Conservation (phyloP, 35 echinoderm and acorn worm genomes). For the Nesometra sesokonis region DNA sequence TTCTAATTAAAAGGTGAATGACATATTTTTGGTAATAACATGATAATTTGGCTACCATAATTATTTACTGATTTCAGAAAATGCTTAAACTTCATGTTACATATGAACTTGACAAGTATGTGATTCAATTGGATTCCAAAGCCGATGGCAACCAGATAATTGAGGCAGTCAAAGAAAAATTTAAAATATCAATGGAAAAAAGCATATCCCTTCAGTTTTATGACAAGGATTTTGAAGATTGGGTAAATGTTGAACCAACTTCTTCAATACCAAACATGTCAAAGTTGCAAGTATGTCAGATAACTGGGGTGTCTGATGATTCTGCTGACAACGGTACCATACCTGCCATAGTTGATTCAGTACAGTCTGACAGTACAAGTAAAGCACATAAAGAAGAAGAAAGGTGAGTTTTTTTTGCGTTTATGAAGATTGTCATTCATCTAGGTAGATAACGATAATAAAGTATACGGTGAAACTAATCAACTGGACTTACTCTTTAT, state of each 20-base stretch:
- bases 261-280: background rate
- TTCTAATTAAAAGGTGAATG: too few relatives aligned
- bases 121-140: too few relatives aligned
- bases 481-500: too few relatives aligned
- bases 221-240: conserved; percentile 8
- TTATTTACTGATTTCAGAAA: too few relatives aligned
- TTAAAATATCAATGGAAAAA: conserved; percentile 9
- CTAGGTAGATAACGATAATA: too few relatives aligned
- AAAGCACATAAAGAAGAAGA: background rate
- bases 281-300: conserved; percentile 7
- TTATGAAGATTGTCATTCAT: too few relatives aligned
- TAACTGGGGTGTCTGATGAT: background rate
- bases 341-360: background rate
- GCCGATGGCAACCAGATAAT: background rate
- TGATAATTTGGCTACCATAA: too few relatives aligned
- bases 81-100: too few relatives aligned
- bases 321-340: too few relatives aligned
- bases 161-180: background rate
- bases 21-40: too few relatives aligned
- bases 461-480: too few relatives aligned
- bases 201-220: background rate
- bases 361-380: background rate
- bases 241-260: background rate
- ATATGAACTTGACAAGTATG: too few relatives aligned
- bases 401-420: conserved; percentile 3